Conservation (phyloP, 2,888 invertebrate species). For the Colletes collaris region DNA sequence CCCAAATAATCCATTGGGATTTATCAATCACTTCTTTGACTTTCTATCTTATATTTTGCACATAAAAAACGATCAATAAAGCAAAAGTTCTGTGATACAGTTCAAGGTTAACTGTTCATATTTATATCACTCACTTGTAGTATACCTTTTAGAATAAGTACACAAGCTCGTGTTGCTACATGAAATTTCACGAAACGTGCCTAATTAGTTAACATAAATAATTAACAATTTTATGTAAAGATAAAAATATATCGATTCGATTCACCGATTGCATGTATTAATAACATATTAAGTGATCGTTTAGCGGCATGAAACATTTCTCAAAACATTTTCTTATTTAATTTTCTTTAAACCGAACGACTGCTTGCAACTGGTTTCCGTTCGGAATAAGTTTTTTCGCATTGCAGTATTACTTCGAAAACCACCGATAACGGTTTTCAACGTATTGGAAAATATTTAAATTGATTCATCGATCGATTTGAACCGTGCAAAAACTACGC, state of each 20-base stretch:
- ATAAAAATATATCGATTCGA: background rate
- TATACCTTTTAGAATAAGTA: background rate
- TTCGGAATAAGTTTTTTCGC: constrained; percentile 15
- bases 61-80: constrained; percentile 34
- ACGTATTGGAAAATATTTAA: background rate
- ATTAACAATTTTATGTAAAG: background rate
- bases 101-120: constrained; percentile 30
- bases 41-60: background rate
- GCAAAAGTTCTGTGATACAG: constrained; percentile 30
- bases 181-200: background rate
- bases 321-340: background rate
- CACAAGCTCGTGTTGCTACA: background rate
- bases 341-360: background rate
- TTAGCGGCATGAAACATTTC: background rate
- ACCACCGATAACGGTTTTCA: background rate
- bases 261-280: background rate
- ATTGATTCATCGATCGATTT: constrained; percentile 1
- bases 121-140: background rate
- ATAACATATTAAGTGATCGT: background rate
- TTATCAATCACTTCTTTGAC: background rate
- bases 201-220: background rate
- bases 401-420: constrained; percentile 13
- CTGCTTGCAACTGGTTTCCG: background rate
- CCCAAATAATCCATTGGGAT: background rate
- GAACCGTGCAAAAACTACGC: too few species aligned